Evolutionary conservation across 1,140 invertebrate genomes (phyloP).

Genomic region (Drosophila lini): DNA sequence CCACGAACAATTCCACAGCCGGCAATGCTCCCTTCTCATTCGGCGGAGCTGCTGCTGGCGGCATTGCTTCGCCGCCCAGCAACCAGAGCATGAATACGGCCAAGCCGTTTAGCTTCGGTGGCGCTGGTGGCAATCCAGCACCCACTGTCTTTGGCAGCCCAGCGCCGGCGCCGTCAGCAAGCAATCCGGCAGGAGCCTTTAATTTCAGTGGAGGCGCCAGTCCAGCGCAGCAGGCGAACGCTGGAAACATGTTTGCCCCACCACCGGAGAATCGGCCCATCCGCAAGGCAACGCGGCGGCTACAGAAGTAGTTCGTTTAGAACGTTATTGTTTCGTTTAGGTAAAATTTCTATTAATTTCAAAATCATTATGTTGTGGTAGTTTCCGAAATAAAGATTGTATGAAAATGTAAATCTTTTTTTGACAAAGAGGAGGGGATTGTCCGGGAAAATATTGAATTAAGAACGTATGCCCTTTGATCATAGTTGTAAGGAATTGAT

Average conservation of each 20-base stretch:
- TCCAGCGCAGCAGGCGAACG: constrained; percentile 55
- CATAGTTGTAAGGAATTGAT: background rate
- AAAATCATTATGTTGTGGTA: background rate
- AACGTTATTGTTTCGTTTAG: constrained; percentile 17
- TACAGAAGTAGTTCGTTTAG: constrained; percentile 54
- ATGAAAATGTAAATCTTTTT: background rate
- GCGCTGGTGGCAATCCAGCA: constrained; percentile 14
- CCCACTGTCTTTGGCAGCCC: constrained; percentile 47
- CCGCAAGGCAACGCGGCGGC: constrained; percentile 55
- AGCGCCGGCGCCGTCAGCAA: constrained; percentile 21
- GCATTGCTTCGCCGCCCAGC: constrained; percentile 31
- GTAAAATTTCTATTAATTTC: background rate
- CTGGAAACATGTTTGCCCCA: constrained; percentile 46
- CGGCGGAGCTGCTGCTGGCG: constrained; percentile 40
- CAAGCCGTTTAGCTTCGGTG: constrained; percentile 61
- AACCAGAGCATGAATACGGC: constrained; percentile 40
- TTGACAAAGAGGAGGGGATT: background rate
- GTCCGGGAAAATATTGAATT: background rate
- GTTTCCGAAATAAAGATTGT: background rate
- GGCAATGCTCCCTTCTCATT: constrained; percentile 54
- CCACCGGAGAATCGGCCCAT: constrained; percentile 50
- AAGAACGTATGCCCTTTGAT: background rate
- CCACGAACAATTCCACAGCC: constrained; percentile 10
- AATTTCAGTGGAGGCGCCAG: constrained; percentile 41
- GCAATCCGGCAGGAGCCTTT: constrained; percentile 37